Base-by-base conservation (phyloP, 2,797 vertebrate species). In the Hydrolagus colliei region DNA sequence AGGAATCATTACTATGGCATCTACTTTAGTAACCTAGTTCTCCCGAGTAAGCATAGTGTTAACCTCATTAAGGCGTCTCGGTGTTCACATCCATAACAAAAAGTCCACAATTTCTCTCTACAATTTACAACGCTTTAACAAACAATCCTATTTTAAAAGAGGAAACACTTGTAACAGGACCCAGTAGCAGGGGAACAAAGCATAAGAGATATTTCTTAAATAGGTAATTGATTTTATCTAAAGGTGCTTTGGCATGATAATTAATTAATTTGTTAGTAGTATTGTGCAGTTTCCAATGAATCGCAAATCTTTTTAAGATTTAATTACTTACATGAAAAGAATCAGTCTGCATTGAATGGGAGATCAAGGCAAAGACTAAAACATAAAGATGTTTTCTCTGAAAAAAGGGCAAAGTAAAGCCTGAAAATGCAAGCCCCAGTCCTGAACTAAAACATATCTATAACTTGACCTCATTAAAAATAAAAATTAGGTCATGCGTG, bases 261-360 rank as follows among this genome's bases (percentile, higher is more conserved):
- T 84, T 84, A 84, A 84, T 68, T 71, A 13, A 84, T 35, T 84
- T 84, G 79, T 84, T 84, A 27, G 27, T 67, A 14, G 27, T 84
- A 84, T 84, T 84, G 79, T 13, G 35, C 65, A 71, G 52, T 63
- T 71, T 32, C 79, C 65, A 71, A 63, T 20, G 27, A 68, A 71
- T 68, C 65, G 0, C 79, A 71, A 35, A 10, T 68, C 79, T 68
- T 84, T 82, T 67, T 84, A 35, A 71, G 71, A 35, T 84, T 84
- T 84, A 84, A 71, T 84, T 84, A 84, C 65, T 84, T 84, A 84
- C 65, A 84, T 67, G 65, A 71, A 82, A 82, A 84, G 32, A 71
- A 18, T 84, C 32, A 41, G 32, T 84, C 71, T 71, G 79, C 32
- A 41, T 16, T 14, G 65, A 84, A 84, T 71, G 27, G 62, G 35